A percentile compares a stretch with the other conserved stretches of the same genome.
Conservation (phyloP, 2,113 vertebrate genomes). For the Marmota flaviventris region DNA sequence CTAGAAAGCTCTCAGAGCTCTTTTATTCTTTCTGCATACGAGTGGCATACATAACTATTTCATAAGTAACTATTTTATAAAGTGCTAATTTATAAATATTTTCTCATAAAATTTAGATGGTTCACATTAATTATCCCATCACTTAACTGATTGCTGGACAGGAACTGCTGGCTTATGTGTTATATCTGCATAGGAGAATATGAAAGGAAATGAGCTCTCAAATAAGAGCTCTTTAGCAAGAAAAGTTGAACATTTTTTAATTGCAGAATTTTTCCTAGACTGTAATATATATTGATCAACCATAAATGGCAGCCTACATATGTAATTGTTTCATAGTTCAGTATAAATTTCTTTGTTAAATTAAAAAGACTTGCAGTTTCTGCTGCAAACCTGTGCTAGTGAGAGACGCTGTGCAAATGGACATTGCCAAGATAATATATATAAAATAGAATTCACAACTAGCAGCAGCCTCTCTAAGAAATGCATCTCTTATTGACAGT, state of each 20-base stretch:
- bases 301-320: not conserved
- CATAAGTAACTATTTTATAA: slow-evolving; percentile 20
- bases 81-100: slow-evolving; percentile 43
- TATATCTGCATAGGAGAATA: not conserved
- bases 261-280: not conserved
- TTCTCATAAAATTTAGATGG: not conserved
- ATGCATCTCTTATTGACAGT: not conserved
- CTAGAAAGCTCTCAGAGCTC: not conserved
- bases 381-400: not conserved
- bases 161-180: not conserved
- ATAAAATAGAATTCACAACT: not conserved
- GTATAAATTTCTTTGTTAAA: not conserved
- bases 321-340: not conserved
- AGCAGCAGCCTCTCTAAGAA: not conserved
- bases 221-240: not conserved
- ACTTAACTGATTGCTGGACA: not conserved
- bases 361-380: not conserved
- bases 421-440: not conserved
- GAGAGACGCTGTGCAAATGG: not conserved
- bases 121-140: not conserved
- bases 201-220: not conserved
- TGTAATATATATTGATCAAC: not conserved
- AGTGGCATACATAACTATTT: not conserved
- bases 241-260: not conserved
- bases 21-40: not conserved